These are phyloP conservation scores for Aplodontia rufa DNA, from an alignment of 2,113 vertebrate genomes.

Conservation along the genomic window DNA sequence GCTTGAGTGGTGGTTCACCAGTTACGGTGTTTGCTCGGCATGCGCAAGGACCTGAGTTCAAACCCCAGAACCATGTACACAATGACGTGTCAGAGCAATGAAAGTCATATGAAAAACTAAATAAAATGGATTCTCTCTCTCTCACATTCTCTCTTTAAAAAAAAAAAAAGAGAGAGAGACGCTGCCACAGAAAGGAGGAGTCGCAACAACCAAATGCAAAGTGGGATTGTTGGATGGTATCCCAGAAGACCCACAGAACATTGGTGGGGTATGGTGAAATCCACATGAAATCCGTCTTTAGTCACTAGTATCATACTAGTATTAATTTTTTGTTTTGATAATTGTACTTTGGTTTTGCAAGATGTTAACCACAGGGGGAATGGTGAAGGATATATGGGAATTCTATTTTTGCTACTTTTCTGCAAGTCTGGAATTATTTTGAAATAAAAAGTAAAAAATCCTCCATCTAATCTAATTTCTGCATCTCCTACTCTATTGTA, in stretches of 20 bases:
- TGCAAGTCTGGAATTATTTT: neutral
- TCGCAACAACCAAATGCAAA: neutral
- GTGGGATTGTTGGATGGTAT: neutral
- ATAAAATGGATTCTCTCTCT: too few relatives aligned
- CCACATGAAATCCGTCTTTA: neutral
- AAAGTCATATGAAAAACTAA: too few relatives aligned
- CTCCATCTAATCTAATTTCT: neutral
- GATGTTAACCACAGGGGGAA: neutral
- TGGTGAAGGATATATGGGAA: neutral
- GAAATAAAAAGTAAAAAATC: neutral
- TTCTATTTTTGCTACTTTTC: neutral
- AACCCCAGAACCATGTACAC: too few relatives aligned
- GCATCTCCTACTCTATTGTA: neutral
- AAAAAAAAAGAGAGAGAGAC: neutral
- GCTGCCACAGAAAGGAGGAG: neutral
- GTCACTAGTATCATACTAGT: too few relatives aligned
- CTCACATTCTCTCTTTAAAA: too few relatives aligned
- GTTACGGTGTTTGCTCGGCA: too few relatives aligned
- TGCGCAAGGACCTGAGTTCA: too few relatives aligned
- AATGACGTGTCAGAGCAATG: too few relatives aligned
- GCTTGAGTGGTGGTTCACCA: too few relatives aligned
- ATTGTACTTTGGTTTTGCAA: neutral
- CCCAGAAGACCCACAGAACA: neutral
- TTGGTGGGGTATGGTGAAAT: neutral
- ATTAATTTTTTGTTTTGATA: conserved; percentile 7